Base-by-base conservation (phyloP, 2,888 invertebrate species). In the Luperina testacea region DNA sequence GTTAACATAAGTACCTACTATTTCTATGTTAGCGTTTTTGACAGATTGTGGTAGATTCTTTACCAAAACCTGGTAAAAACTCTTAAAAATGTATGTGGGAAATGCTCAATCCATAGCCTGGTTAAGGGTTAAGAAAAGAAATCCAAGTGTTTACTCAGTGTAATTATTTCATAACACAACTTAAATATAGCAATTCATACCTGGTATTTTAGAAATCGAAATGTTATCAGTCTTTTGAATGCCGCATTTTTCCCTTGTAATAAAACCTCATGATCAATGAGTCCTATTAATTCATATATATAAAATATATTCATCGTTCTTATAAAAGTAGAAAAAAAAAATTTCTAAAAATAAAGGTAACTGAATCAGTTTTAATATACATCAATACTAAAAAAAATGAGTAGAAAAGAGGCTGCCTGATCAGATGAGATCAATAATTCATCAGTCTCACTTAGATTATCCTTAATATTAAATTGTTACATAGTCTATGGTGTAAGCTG, bases 391-490 rank as follows among this genome's bases (percentile, higher is more conserved):
- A 83, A 74, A 78, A 78, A 73, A 83, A 72, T 72, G 68, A 77
- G 80, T 86, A 84, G 38, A 87, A 86, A 83, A 81, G 78, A 86
- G 79, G 80, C 80, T 81, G 81, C 72, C 51, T 67, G 85, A 87
- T 84, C 87, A 72, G 78, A 69, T 86, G 91, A 91, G 90, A 91
- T 91, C 91, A 89, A 78, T 87, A 83, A 84, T 78, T 81, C 75
- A 78, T 91, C 87, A 91, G 91, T 91, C 90, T 90, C 88, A 81
- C 72, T 61, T 83, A 83, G 67, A 68, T 80, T 68, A 82, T 81
- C 32, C 78, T 84, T 83, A 88, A 79, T 48, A 74, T 59, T 82
- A 77, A 77, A 77, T 76, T 79, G 73, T 79, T 42, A 75, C 69
- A 77, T 84, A 79, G 51, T 79, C 68, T 78, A 85, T 78, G 53